Percentiles rank a stretch among this genome's conserved stretches.
These are phyloP conservation scores for Hiodon alosoides DNA, from an alignment of 2,113 vertebrate genomes.

Conservation along the genomic window DNA sequence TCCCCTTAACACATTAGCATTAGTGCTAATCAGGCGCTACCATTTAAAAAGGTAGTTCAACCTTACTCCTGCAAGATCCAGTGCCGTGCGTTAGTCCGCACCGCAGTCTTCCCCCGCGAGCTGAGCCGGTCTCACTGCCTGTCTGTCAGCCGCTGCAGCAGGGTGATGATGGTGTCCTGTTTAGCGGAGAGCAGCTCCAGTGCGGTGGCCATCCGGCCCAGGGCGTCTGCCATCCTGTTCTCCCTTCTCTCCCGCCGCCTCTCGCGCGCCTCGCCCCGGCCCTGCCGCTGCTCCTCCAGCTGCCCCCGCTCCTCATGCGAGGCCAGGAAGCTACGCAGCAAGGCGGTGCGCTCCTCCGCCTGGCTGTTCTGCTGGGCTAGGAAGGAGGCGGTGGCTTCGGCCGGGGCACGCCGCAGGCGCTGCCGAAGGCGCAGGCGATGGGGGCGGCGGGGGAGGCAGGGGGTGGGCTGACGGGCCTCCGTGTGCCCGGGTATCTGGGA, in stretches of 20 bases:
- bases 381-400: slow-evolving; percentile 15
- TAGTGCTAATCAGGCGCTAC: too few relatives aligned
- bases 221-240: slow-evolving; percentile 52
- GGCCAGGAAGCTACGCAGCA: slow-evolving; percentile 51
- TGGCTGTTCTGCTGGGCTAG: slow-evolving; percentile 36
- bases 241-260: slow-evolving; percentile 58
- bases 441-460: slow-evolving; percentile 11
- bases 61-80: too few relatives aligned
- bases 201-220: slow-evolving; percentile 61
- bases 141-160: slow-evolving; percentile 66
- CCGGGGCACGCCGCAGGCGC: slow-evolving; percentile 34
- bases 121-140: slow-evolving; percentile 41
- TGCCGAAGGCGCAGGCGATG: slow-evolving; percentile 38
- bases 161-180: slow-evolving; percentile 68
- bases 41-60: too few relatives aligned
- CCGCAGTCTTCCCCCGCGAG: neutral
- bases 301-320: slow-evolving; percentile 53
- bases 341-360: slow-evolving; percentile 32
- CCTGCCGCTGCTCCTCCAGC: slow-evolving; percentile 46
- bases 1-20: too few relatives aligned
- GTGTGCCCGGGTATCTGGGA: neutral
- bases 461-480: neutral
- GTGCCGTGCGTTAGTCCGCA: neutral
- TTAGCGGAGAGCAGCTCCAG: slow-evolving; percentile 69
- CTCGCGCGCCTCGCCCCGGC: slow-evolving; percentile 53